Evolutionary conservation across 2,888 invertebrate species (phyloP).

Genomic region (Callyntrura guangdongensis): DNA sequence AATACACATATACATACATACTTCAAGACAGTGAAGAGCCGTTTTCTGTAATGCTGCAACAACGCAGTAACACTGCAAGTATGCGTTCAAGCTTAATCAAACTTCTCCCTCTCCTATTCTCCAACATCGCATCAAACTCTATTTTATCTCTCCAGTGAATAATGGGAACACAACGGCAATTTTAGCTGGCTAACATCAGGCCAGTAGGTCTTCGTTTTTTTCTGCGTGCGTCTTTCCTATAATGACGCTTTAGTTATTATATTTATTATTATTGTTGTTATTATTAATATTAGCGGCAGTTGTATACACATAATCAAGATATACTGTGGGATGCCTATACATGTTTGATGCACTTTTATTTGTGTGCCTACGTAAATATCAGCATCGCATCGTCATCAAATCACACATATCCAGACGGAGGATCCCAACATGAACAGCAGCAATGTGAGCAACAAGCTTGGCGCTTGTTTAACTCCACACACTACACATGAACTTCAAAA

Average conservation of each 20-base stretch:
- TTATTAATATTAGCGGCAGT: too few species aligned
- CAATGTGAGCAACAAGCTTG: slow-evolving; percentile 46
- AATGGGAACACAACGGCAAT: slow-evolving; percentile 65
- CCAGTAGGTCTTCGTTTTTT: slow-evolving; percentile 72
- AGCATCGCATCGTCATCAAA: slow-evolving; percentile 13
- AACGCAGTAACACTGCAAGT: slow-evolving; percentile 34
- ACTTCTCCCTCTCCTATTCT: slow-evolving; percentile 31
- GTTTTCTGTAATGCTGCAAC: slow-evolving; percentile 26
- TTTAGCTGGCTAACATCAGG: slow-evolving; percentile 68
- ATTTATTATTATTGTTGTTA: neutral
- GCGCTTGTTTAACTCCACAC: neutral
- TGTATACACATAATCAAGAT: slow-evolving; percentile 42
- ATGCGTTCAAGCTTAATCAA: slow-evolving; percentile 63
- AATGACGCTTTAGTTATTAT: slow-evolving; percentile 43
- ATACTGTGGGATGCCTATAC: neutral
- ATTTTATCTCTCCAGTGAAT: slow-evolving; percentile 29
- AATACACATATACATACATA: too few species aligned
- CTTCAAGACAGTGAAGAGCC: neutral
- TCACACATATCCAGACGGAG: slow-evolving; percentile 39
- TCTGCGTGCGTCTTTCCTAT: slow-evolving; percentile 58
- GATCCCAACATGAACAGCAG: slow-evolving; percentile 19
- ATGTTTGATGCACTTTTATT: slow-evolving; percentile 61
- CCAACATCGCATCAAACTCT: slow-evolving; percentile 41
- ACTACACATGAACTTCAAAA: slow-evolving; percentile 51
- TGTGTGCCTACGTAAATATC: slow-evolving; percentile 41